Base-by-base conservation (phyloP, 2,113 vertebrate genomes). In the Chaetops frenatus region DNA sequence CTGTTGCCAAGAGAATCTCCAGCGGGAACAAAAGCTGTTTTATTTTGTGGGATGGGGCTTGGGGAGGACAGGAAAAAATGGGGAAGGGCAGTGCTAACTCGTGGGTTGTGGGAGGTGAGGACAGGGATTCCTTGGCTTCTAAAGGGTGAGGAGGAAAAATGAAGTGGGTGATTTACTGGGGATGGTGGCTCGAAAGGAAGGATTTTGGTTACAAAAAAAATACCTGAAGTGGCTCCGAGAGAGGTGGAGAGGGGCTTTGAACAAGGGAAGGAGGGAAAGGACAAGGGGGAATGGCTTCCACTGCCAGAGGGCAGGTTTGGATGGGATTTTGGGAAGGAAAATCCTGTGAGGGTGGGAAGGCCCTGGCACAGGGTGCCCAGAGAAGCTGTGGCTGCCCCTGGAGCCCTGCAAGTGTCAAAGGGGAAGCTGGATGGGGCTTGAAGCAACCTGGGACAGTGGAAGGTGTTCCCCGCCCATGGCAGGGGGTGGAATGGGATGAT, bases 1-100 rank as follows among this genome's bases (percentile, higher is more conserved):
- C 73, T 53, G 87, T 80, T 96, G 87, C 92, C 94, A 90, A 88
- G 67, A 92, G 79, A 77, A 80, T 44, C 80, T 95, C 71, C 38
- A 31, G 40, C 1, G 1, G 1, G 15, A 95, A 94, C 92, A 95
- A 96, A 95, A 96, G 81, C 92, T 15, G 42, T 12, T 93, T 95
- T 92, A 79, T 93, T 90, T 72, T 13, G 15, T 60, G 85, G 44
- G 58, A 7, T 47, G 5, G 2, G 66, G 69, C 66, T 47, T 4
- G 0, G 42, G 40, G 29, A 89, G 65, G 70, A 62, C 74, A 76
- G 81, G 28, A 66, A 61, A 58, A 22, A 22, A 9, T 7, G 38
- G 51, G 57, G 74, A 90, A 72, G 50, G 1, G 4, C 44, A 10
- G 42, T 0, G 0, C 57, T 72, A 87, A 57, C 22, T 89, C 3